These are phyloP conservation scores for Pimpla rufipes DNA, from an alignment of 2,888 invertebrate species.

Conservation along the genomic window DNA sequence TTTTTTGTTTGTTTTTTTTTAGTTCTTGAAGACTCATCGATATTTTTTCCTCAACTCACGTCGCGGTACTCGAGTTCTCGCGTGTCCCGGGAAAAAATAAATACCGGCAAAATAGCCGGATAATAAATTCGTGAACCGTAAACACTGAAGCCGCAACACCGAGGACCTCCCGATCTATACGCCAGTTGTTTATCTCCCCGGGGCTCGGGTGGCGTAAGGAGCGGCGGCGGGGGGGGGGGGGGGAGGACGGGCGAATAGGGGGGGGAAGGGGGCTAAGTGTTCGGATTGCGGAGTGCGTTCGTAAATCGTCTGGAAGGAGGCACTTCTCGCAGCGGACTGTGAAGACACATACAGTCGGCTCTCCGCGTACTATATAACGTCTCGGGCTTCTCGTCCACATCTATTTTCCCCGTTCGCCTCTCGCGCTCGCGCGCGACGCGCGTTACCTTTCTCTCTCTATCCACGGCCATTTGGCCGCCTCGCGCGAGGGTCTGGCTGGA, in stretches of 20 bases:
- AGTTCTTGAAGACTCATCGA: too few relatives aligned
- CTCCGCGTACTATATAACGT: conserved; percentile 12
- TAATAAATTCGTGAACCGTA: background rate
- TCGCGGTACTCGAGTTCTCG: too few relatives aligned
- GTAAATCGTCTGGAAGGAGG: conserved; percentile 34
- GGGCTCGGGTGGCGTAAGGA: background rate
- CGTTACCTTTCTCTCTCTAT: background rate
- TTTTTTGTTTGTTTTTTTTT: too few relatives aligned
- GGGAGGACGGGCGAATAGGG: too few relatives aligned
- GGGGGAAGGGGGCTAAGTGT: conserved; percentile 4
- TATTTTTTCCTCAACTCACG: too few relatives aligned
- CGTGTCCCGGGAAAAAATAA: background rate
- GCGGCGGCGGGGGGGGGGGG: too few relatives aligned
- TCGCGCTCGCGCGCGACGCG: background rate
- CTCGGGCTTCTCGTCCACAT: too few relatives aligned
- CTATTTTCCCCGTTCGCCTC: too few relatives aligned
- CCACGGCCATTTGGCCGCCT: too few relatives aligned
- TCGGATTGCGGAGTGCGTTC: conserved; percentile 24
- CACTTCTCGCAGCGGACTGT: conserved; percentile 24
- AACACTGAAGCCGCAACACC: background rate
- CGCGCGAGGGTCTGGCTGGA: conserved; percentile 49
- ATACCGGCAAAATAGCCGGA: background rate
- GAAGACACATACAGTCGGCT: conserved; percentile 18
- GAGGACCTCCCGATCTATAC: background rate
- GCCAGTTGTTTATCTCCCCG: background rate